These are phyloP conservation scores for Agapostemon virescens DNA, from an alignment of 2,888 invertebrate species.

Conservation along the genomic window DNA sequence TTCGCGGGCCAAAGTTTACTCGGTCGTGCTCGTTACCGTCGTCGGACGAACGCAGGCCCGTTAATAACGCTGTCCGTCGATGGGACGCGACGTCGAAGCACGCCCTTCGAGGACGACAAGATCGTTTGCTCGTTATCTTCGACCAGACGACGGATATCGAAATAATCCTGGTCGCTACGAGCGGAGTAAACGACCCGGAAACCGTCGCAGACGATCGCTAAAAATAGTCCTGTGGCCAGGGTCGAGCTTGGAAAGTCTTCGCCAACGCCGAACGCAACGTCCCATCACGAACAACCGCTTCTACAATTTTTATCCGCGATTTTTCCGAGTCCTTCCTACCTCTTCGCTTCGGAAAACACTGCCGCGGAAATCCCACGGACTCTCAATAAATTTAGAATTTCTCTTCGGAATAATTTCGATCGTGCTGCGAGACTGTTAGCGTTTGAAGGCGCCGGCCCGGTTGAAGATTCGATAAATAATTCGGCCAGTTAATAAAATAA, in stretches of 20 bases:
- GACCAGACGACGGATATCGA: constrained; percentile 43
- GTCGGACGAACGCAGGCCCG: constrained; percentile 66
- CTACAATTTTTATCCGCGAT: too few relatives aligned
- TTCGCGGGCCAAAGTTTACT: constrained; percentile 74
- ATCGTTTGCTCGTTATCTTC: constrained; percentile 49
- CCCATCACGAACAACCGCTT: background rate
- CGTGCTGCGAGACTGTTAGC: background rate
- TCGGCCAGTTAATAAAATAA: constrained; percentile 56
- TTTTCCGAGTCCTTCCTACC: too few relatives aligned
- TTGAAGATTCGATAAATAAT: constrained; percentile 46
- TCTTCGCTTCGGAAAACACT: too few relatives aligned
- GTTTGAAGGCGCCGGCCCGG: constrained; percentile 11
- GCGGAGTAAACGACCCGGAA: constrained; percentile 60
- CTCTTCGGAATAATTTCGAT: too few relatives aligned
- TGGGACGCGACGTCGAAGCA: constrained; percentile 43
- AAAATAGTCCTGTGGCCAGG: constrained; percentile 49
- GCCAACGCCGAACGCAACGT: background rate
- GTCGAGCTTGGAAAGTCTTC: background rate
- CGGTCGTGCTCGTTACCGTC: constrained; percentile 74
- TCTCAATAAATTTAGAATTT: too few relatives aligned
- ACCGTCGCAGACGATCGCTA: constrained; percentile 35
- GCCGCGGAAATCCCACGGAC: too few relatives aligned
- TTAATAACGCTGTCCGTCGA: constrained; percentile 70
- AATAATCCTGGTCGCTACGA: constrained; percentile 30
- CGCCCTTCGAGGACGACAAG: constrained; percentile 23